Conservation (phyloP, 2,797 vertebrate species). For the Trematomus bernacchii region DNA sequence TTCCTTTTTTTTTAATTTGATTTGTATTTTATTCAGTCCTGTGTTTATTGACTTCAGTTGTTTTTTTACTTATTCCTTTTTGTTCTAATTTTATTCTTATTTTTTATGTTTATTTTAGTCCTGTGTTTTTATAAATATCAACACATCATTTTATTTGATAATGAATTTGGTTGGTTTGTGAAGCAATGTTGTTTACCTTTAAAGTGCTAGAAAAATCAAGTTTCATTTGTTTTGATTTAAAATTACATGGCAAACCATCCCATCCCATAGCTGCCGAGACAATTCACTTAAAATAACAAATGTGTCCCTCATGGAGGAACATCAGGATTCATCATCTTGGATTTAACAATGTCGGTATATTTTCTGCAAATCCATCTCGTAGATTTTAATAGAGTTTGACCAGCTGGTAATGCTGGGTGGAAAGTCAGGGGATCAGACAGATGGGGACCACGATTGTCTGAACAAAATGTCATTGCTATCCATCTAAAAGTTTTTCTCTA, state of each 20-base stretch:
- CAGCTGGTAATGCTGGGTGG: not conserved
- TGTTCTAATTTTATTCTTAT: too few species aligned
- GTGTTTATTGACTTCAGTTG: too few species aligned
- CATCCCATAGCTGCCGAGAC: not conserved
- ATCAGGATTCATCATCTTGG: not conserved
- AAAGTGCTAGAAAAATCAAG: too few species aligned
- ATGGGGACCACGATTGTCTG: not conserved
- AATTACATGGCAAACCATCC: not conserved
- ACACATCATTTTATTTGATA: too few species aligned
- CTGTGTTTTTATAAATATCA: too few species aligned
- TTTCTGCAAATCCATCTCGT: not conserved
- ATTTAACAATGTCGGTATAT: not conserved
- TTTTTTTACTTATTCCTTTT: too few species aligned
- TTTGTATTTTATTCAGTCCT: too few species aligned
- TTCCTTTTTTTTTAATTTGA: too few species aligned
- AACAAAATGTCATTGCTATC: not conserved
- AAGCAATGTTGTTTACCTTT: too few species aligned
- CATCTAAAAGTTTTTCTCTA: not conserved
- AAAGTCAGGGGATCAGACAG: not conserved
- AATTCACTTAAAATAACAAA: constrained; percentile 1
- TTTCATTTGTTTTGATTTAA: not conserved
- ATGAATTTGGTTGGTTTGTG: too few species aligned
- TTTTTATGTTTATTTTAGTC: too few species aligned
- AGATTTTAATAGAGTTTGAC: not conserved
- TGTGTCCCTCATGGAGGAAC: not conserved